phyloP scores from a whole-genome alignment of 2,113 vertebrate genomes.

The Kryptolebias marmoratus region DNA sequence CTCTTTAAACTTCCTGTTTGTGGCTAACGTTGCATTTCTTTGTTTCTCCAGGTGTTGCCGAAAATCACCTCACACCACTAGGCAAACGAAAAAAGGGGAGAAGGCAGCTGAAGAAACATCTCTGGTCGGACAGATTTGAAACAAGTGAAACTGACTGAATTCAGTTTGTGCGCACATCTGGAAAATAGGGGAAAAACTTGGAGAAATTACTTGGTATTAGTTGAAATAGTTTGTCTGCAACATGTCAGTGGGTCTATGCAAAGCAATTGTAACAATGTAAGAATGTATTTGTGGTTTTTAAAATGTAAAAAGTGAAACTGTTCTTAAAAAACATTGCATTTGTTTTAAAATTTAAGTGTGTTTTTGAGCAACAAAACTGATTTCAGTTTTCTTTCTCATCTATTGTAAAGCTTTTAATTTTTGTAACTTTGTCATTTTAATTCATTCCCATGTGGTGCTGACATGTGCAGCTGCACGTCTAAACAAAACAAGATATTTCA shows the following conservation, averaged over 20 bases:
- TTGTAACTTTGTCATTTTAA: neutral
- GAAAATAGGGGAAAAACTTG: neutral
- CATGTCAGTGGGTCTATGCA: no score
- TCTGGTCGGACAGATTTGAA: neutral
- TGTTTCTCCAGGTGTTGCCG: slow-evolving; percentile 57
- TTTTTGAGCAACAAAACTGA: neutral
- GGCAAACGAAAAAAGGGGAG: slow-evolving; percentile 33
- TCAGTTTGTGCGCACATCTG: neutral
- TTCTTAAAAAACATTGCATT: neutral
- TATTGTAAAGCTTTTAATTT: neutral
- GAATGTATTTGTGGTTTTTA: neutral
- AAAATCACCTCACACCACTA: slow-evolving; percentile 27
- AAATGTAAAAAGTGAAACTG: neutral
- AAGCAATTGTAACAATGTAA: no score
- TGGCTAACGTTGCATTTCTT: neutral
- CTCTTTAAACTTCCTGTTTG: no score
- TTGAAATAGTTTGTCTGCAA: no score
- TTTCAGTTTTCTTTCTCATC: neutral
- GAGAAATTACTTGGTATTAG: no score
- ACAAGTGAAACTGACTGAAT: neutral
- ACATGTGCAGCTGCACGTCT: no score
- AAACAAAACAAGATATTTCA: no score
- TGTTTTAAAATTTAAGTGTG: neutral
- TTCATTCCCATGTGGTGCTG: neutral
- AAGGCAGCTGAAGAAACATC: slow-evolving; percentile 4